These are phyloP conservation scores for Rhinichthys osculus DNA, from an alignment of 2,797 vertebrate species.

Conservation along the genomic window DNA sequence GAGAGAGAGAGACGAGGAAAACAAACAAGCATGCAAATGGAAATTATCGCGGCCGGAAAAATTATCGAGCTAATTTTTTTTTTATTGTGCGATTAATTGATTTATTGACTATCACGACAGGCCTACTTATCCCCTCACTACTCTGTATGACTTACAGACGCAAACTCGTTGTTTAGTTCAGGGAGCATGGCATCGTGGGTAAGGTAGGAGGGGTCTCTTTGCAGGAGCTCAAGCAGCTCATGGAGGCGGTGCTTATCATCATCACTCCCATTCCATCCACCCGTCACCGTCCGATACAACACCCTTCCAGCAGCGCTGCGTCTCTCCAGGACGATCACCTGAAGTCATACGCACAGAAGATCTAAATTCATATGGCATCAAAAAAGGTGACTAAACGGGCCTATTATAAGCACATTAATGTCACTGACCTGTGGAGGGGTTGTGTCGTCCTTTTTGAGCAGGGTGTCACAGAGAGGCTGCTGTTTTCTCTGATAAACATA, in stretches of 20 bases:
- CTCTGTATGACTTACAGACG: constrained; percentile 81
- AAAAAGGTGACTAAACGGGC: background rate
- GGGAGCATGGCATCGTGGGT: constrained; percentile 84
- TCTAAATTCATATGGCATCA: background rate
- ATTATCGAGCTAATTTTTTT: too few species aligned
- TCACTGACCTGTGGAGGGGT: constrained; percentile 74
- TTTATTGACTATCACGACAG: too few species aligned
- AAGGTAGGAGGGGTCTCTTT: constrained; percentile 86
- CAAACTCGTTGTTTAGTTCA: constrained; percentile 91
- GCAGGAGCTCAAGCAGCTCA: constrained; percentile 88
- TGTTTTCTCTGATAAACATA: constrained; percentile 87
- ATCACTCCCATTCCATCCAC: constrained; percentile 90
- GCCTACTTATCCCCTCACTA: too few species aligned
- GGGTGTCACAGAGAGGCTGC: constrained; percentile 82
- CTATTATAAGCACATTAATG: background rate
- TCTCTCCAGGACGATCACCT: constrained; percentile 94
- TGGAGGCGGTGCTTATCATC: constrained; percentile 87
- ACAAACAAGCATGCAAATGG: too few species aligned
- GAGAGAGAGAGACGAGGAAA: too few species aligned
- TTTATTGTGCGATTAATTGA: too few species aligned
- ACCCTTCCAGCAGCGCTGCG: constrained; percentile 85
- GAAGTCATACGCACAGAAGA: constrained; percentile 14
- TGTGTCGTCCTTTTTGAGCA: constrained; percentile 79
- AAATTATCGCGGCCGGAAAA: too few species aligned
- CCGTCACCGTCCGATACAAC: constrained; percentile 82